These are phyloP conservation scores for Vanessa cardui DNA, from an alignment of 2,888 invertebrate species.

Conservation along the genomic window DNA sequence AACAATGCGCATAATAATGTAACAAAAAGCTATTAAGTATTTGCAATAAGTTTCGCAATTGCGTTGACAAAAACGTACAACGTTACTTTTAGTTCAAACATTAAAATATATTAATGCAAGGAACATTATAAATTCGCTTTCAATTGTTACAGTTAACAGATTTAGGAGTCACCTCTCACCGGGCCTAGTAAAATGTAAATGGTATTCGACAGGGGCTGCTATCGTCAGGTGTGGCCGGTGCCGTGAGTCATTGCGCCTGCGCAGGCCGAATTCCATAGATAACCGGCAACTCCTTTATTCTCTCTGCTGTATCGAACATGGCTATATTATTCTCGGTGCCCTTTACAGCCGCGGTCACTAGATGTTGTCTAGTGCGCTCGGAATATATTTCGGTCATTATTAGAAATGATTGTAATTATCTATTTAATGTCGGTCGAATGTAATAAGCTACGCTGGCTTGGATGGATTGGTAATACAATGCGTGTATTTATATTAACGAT, in stretches of 20 bases:
- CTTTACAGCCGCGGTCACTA: slow-evolving; percentile 61
- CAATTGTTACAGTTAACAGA: slow-evolving; percentile 39
- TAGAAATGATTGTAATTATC: slow-evolving; percentile 45
- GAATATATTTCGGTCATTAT: slow-evolving; percentile 48
- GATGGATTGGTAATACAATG: slow-evolving; percentile 34
- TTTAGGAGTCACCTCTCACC: slow-evolving; percentile 42
- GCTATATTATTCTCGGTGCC: slow-evolving; percentile 67
- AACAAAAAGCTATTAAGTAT: too few species aligned
- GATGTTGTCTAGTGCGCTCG: slow-evolving; percentile 46
- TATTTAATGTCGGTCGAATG: slow-evolving; percentile 39
- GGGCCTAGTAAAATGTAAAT: slow-evolving; percentile 47
- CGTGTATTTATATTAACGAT: slow-evolving; percentile 31
- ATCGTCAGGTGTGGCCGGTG: slow-evolving; percentile 77
- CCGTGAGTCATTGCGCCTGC: slow-evolving; percentile 68
- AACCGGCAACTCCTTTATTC: slow-evolving; percentile 72
- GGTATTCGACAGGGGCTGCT: slow-evolving; percentile 70
- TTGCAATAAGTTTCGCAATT: not conserved
- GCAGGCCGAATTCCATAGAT: slow-evolving; percentile 75
- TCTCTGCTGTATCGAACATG: slow-evolving; percentile 59
- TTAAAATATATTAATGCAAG: slow-evolving; percentile 20
- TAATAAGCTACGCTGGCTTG: slow-evolving; percentile 28
- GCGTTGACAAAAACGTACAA: not conserved
- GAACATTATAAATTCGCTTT: slow-evolving; percentile 34
- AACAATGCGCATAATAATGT: too few species aligned
- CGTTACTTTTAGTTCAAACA: slow-evolving; percentile 6